Conservation (phyloP, 2,113 vertebrate species). For the Chrysemys picta region DNA sequence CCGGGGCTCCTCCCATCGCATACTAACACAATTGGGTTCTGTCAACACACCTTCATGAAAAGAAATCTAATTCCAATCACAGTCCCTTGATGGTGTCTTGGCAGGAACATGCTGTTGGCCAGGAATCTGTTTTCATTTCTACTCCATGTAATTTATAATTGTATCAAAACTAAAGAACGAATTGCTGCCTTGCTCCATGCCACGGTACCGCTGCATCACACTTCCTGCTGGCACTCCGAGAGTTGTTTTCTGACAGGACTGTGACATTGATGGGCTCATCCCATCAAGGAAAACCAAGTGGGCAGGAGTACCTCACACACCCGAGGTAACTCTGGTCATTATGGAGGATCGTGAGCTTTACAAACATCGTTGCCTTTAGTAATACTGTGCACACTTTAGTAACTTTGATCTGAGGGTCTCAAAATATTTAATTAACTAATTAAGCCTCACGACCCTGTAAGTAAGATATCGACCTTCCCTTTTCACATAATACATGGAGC, state of each 20-base stretch:
- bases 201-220: accelerated
- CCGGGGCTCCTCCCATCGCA: accelerated
- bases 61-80: neutral
- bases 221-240: neutral
- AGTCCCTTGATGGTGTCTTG: neutral
- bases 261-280: neutral
- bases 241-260: accelerated
- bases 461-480: neutral
- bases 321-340: accelerated
- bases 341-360: accelerated
- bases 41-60: conserved; percentile 16
- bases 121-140: conserved; percentile 17
- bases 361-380: accelerated
- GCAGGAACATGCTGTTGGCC: conserved; percentile 19
- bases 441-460: neutral
- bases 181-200: neutral
- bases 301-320: neutral
- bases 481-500: neutral
- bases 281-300: accelerated
- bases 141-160: neutral
- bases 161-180: neutral
- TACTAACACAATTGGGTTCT: neutral
- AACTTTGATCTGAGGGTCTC: accelerated
- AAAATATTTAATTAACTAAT: neutral
- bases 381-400: accelerated